phyloP scores from a whole-genome alignment of 2,888 invertebrate genomes.

The Rutpela maculata region DNA sequence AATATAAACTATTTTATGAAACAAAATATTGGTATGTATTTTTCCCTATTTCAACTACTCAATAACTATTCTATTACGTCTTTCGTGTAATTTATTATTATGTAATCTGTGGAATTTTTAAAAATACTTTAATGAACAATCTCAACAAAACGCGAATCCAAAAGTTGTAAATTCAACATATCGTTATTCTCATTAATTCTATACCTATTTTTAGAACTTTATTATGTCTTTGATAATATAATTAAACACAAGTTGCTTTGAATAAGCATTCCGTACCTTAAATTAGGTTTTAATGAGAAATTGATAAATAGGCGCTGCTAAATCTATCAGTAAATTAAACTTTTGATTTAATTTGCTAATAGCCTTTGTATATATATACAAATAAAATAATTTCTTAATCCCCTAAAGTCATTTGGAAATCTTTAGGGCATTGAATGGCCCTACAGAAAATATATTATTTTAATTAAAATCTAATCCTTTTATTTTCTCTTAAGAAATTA shows the following conservation, averaged over 20 bases:
- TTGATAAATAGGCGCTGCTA: conserved; percentile 22
- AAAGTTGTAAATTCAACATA: too few relatives aligned
- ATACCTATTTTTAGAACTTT: neutral
- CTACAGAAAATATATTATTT: conserved; percentile 14
- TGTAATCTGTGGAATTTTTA: too few relatives aligned
- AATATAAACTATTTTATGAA: too few relatives aligned
- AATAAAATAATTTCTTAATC: conserved; percentile 25
- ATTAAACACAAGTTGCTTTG: neutral
- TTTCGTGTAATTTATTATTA: too few relatives aligned
- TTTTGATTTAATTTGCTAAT: conserved; percentile 37
- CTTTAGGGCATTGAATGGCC: conserved; percentile 19
- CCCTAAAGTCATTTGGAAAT: conserved; percentile 20
- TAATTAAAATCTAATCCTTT: conserved; percentile 23
- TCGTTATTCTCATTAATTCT: neutral
- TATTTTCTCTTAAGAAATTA: neutral
- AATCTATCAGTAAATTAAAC: conserved; percentile 30
- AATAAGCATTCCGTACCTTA: neutral
- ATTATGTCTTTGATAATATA: neutral
- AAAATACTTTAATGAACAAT: too few relatives aligned
- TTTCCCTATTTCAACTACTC: too few relatives aligned
- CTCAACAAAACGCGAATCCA: too few relatives aligned
- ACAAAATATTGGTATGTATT: too few relatives aligned
- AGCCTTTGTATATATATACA: conserved; percentile 29
- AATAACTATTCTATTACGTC: too few relatives aligned
- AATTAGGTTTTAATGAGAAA: conserved; percentile 30